Percentiles rank a stretch among this genome's conserved stretches.
Conservation (phyloP, 1,140 invertebrate genomes). For the Bombus waltoni region DNA sequence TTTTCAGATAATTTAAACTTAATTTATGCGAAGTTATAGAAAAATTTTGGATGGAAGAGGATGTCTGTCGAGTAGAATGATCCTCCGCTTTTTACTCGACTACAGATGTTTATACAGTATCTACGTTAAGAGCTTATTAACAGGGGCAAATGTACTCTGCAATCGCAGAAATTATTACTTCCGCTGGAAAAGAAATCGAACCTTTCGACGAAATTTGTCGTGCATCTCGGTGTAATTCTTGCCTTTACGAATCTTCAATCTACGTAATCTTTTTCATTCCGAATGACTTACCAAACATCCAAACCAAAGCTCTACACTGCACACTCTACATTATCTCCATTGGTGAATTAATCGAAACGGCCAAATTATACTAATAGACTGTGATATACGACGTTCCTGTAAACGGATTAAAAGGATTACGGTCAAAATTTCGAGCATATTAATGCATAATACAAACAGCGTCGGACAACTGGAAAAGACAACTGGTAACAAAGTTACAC, state of each 20-base stretch:
- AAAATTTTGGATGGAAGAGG: no score
- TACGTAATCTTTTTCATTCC: not conserved
- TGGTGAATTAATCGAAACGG: not conserved
- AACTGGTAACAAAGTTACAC: conserved; percentile 27
- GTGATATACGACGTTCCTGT: not conserved
- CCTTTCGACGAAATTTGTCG: no score
- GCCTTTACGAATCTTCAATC: not conserved
- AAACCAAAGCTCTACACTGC: not conserved
- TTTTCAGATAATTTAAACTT: not conserved
- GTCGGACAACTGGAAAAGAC: not conserved
- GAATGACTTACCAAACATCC: not conserved
- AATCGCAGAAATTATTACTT: no score
- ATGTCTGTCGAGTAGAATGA: no score
- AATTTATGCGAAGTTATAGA: not conserved
- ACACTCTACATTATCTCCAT: not conserved
- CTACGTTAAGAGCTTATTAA: no score
- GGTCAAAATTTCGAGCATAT: conserved; percentile 25
- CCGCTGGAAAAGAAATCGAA: no score
- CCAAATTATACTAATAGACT: not conserved
- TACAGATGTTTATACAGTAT: no score
- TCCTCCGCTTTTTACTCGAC: no score
- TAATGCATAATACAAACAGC: not conserved
- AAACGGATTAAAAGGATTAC: conserved; percentile 2
- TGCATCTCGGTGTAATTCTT: no score
- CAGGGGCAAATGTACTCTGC: no score